Evolutionary conservation across 2,113 vertebrate genomes (phyloP).

Genomic region (Pterocles burchelli): DNA sequence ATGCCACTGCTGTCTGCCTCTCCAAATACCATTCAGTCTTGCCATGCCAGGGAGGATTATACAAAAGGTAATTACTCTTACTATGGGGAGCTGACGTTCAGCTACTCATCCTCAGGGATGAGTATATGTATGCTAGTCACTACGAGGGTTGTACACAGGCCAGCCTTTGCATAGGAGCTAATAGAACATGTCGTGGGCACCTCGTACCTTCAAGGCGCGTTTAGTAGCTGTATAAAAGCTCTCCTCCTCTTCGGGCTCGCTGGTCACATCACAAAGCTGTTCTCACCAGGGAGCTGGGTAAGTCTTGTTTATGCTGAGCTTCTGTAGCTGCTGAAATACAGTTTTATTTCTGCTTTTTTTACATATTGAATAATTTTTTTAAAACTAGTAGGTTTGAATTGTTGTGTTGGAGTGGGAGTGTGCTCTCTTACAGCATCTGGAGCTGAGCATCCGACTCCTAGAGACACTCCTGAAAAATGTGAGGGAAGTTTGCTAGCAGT

Average conservation of each 20-base stretch:
- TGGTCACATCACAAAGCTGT: background rate
- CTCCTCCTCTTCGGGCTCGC: background rate
- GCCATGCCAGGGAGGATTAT: background rate
- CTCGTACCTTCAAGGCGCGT: background rate
- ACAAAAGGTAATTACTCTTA: background rate
- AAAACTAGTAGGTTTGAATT: rapidly evolving
- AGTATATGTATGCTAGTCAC: background rate
- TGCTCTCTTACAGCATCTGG: rapidly evolving
- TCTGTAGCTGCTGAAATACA: background rate
- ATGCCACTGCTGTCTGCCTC: background rate
- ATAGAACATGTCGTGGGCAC: background rate
- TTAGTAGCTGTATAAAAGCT: constrained; percentile 31
- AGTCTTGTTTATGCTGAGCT: background rate
- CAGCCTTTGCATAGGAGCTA: background rate
- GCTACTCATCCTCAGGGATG: background rate
- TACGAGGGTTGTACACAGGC: background rate
- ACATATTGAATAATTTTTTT: background rate
- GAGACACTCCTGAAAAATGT: background rate
- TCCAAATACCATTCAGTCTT: background rate
- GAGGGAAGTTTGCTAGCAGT: no score
- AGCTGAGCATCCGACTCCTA: no score
- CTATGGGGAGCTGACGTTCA: background rate
- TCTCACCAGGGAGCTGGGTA: constrained; percentile 10
- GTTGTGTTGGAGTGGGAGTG: background rate
- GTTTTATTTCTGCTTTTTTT: background rate